Percentiles rank a stretch among this genome's conserved stretches.
These are phyloP conservation scores for Volucella bombylans DNA, from an alignment of 2,888 invertebrate species.

Conservation along the genomic window DNA sequence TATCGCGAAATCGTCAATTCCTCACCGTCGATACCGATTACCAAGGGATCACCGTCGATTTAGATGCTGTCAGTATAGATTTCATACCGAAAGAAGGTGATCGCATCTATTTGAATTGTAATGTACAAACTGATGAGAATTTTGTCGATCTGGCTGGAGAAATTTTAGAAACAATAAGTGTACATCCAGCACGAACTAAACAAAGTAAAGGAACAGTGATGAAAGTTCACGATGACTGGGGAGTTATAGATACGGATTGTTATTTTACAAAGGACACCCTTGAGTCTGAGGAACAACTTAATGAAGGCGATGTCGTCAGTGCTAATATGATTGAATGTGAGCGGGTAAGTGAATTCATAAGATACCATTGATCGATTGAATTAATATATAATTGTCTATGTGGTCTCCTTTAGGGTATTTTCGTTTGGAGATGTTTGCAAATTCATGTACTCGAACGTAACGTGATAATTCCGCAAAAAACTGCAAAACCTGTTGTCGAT, in stretches of 20 bases:
- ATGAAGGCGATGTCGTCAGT: conserved; percentile 85
- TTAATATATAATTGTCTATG: background rate
- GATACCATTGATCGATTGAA: too few species aligned
- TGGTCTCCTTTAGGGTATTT: conserved; percentile 40
- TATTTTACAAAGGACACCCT: conserved; percentile 85
- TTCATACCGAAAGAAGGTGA: conserved; percentile 89
- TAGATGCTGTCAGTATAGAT: conserved; percentile 85
- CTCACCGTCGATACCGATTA: conserved; percentile 83
- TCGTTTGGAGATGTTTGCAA: conserved; percentile 78
- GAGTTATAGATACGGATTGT: conserved; percentile 85
- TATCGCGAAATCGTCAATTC: conserved; percentile 75
- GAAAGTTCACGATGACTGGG: conserved; percentile 82
- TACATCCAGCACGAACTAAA: conserved; percentile 85
- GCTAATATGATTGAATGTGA: conserved; percentile 89
- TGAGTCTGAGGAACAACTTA: conserved; percentile 84
- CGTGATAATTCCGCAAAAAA: conserved; percentile 16
- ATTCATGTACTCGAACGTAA: conserved; percentile 75
- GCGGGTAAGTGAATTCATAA: conserved; percentile 78
- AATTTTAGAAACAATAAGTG: conserved; percentile 85
- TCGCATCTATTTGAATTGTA: conserved; percentile 86
- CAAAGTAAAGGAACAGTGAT: conserved; percentile 82
- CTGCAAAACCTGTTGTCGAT: conserved; percentile 5
- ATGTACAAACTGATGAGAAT: conserved; percentile 85
- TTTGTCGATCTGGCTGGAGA: conserved; percentile 83
- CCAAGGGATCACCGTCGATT: conserved; percentile 83